Evolutionary conservation across 2,113 vertebrate species (phyloP), one percentile per base, ranked within the genome.

Genomic region (Indicator maculatus): DNA sequence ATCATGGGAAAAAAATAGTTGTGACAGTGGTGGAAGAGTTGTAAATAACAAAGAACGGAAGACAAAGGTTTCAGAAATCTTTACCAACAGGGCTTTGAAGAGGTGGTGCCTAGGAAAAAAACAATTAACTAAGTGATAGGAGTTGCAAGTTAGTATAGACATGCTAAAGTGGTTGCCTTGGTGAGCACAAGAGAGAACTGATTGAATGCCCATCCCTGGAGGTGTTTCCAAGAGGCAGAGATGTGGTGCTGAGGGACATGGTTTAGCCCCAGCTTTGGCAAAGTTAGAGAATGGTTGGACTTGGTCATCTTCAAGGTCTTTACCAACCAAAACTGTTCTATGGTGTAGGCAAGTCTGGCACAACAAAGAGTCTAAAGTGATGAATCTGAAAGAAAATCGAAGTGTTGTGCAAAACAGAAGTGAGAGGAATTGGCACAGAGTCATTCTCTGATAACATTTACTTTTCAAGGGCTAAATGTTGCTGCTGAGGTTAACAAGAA

Each of bases 391-490:
- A 96, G 93, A 86, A 97, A 95, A 96, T 93, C 86, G 93, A 94
- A 93, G 80, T 84, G 72, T 47, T 89, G 78, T 61, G 72, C 93
- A 91, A 94, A 97, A 96, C 97, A 97, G 82, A 94, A 96, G 96
- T 91, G 97, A 97, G 95, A 96, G 96, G 95, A 98, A 97, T 98
- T 94, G 97, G 98, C 97, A 94, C 95, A 93, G 97, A 98, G 98
- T 98, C 83, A 86, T 96, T 96, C 97, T 97, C 97, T 93, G 96
- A 97, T 98, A 98, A 98, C 97, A 98, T 98, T 98, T 98, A 97
- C 97, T 96, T 98, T 97, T 45, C 84, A 91, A 88, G 98, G 93
- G 97, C 95, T 98, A 98, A 98, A 98, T 90, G 91, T 95, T 96
- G 97, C 98, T 97, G 96, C 96, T 96, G 79, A 93, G 97, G 96